Evolutionary conservation across 2,113 vertebrate species (phyloP).

Genomic region (Dasyornis broadbenti): DNA sequence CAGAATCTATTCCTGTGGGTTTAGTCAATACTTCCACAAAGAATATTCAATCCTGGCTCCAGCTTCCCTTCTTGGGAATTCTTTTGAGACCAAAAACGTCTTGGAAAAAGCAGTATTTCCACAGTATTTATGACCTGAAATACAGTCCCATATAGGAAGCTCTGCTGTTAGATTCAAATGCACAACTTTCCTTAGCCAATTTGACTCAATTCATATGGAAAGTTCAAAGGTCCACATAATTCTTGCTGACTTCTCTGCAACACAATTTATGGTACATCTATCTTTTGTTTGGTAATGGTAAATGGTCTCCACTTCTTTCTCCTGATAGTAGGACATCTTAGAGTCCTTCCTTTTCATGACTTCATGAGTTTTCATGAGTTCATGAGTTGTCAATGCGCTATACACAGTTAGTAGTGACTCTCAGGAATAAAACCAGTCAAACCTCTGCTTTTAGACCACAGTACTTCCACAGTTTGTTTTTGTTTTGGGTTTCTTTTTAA

Average conservation of each 20-base stretch:
- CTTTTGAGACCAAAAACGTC: background rate
- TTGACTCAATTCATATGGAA: background rate
- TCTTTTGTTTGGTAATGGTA: background rate
- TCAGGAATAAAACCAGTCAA: background rate
- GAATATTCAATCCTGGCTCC: background rate
- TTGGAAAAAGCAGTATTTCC: background rate
- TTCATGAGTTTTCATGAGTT: too few relatives aligned
- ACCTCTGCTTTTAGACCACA: background rate
- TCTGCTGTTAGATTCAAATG: background rate
- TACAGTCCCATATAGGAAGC: background rate
- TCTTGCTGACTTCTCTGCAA: background rate
- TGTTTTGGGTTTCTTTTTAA: too few relatives aligned
- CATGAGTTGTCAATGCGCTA: background rate
- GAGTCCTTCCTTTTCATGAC: background rate
- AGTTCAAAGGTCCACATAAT: background rate
- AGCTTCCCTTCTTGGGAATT: background rate
- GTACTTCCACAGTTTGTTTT: background rate
- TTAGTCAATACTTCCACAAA: background rate
- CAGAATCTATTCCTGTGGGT: background rate
- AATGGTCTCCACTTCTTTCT: background rate
- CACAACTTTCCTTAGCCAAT: background rate
- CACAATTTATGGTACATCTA: background rate
- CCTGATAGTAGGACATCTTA: background rate
- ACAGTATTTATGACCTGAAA: background rate
- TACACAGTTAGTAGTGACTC: background rate